phyloP scores from a whole-genome alignment of 2,113 vertebrate genomes.

The Ailuropoda melanoleuca region DNA sequence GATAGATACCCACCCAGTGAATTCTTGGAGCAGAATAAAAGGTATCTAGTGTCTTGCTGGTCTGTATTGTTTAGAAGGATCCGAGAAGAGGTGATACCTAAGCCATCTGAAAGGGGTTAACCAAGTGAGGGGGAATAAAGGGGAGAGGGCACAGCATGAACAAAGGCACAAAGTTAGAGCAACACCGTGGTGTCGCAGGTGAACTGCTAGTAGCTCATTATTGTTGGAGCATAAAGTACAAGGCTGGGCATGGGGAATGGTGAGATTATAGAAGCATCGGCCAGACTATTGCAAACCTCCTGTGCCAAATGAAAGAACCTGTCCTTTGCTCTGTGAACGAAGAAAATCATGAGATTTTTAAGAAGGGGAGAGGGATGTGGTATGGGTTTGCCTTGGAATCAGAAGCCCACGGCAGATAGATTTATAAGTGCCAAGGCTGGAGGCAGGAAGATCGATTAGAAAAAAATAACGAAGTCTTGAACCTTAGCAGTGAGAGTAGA shows the following conservation, averaged over 20 bases:
- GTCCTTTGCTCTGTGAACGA: neutral
- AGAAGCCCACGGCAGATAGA: neutral
- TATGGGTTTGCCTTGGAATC: constrained; percentile 28
- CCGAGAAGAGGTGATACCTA: neutral
- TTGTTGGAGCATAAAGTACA: neutral
- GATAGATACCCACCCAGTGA: neutral
- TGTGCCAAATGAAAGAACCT: neutral
- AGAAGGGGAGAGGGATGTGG: neutral
- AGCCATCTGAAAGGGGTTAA: neutral
- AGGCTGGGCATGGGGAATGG: neutral
- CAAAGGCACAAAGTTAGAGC: neutral
- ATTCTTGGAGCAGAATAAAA: neutral
- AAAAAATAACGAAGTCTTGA: neutral
- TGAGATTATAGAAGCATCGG: neutral
- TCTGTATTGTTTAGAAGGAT: neutral
- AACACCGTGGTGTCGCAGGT: neutral
- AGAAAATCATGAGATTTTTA: neutral
- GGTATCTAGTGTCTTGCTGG: neutral
- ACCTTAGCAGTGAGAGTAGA: neutral
- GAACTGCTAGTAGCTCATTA: neutral
- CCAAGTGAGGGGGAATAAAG: neutral
- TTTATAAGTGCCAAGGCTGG: neutral
- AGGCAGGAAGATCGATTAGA: neutral
- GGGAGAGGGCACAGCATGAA: neutral
- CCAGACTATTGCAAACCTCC: neutral